These are phyloP conservation scores for Heteromurus nitidus DNA, from an alignment of 2,888 invertebrate genomes.

Conservation along the genomic window DNA sequence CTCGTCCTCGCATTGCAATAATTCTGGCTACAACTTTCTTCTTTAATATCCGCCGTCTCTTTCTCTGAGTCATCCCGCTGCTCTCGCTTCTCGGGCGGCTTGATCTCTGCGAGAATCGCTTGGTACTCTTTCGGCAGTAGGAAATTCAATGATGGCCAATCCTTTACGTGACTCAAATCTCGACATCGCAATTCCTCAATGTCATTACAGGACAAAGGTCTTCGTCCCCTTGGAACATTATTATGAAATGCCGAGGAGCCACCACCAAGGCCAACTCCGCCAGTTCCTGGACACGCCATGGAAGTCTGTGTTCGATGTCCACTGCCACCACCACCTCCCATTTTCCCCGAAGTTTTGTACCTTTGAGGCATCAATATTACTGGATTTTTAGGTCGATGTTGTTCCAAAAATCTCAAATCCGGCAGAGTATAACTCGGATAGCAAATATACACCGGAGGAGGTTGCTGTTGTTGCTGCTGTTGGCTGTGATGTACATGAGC, in stretches of 20 bases:
- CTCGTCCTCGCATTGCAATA: slow-evolving; percentile 8
- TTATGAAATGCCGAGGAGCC: slow-evolving; percentile 71
- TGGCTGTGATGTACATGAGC: slow-evolving; percentile 16
- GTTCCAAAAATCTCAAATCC: slow-evolving; percentile 86
- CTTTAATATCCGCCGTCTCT: slow-evolving; percentile 62
- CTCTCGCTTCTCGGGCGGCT: slow-evolving; percentile 68
- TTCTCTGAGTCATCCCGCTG: slow-evolving; percentile 59
- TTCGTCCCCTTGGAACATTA: slow-evolving; percentile 73
- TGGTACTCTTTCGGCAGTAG: slow-evolving; percentile 90
- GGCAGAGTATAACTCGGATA: slow-evolving; percentile 94
- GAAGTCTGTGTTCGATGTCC: slow-evolving; percentile 58
- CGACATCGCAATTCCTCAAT: slow-evolving; percentile 87
- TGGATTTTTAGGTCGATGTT: slow-evolving; percentile 76
- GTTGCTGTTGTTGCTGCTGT: slow-evolving; percentile 35
- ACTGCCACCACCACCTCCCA: slow-evolving; percentile 55
- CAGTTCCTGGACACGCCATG: slow-evolving; percentile 71
- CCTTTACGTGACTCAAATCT: slow-evolving; percentile 89
- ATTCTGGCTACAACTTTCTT: slow-evolving; percentile 55
- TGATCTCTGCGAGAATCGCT: slow-evolving; percentile 85
- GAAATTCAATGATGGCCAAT: slow-evolving; percentile 95
- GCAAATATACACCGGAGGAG: slow-evolving; percentile 86
- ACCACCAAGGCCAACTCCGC: slow-evolving; percentile 70
- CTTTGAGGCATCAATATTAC: slow-evolving; percentile 85
- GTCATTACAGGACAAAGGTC: slow-evolving; percentile 88
- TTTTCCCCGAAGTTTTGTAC: slow-evolving; percentile 73